Evolutionary conservation across 2,797 vertebrate genomes (phyloP), one percentile per base, ranked within the genome.

Genomic region (Hippoglossus hippoglossus): DNA sequence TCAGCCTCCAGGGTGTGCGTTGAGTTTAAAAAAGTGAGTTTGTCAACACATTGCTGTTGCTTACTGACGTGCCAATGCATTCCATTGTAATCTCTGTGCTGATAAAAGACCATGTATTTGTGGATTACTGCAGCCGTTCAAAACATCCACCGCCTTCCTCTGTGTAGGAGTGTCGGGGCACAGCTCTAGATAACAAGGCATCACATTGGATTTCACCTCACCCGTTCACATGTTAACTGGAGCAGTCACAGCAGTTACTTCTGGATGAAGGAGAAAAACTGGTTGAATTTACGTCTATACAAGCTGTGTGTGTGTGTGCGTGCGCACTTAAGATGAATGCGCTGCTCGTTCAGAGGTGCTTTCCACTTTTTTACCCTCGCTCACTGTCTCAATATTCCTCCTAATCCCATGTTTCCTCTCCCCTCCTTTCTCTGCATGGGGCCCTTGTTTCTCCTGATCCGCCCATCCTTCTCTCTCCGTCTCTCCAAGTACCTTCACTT

Each of bases 51-150:
- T 63, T 34, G 18, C 50, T 64, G 18, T 34, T 65, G 56, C 73
- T 75, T 55, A 21, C 71, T 44, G 70, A 72, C 77, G 68, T 68
- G 57, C 39, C 62, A 16, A 2, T 77, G 79, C 82, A 82, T 88
- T 86, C 78, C 82, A 46, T 55, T 79, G 70, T 85, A 79, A 88
- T 89, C 87, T 85, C 67, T 79, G 57, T 80, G 84, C 79, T 77
- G 77, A 91, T 91, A 87, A 87, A 71, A 81, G 75, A 67, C 73
- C 61, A 58, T 57, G 58, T 77, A 36, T 85, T 77, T 81, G 85
- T 86, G 85, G 81, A 85, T 90, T 85, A 89, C 63, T 49, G 71
- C 22, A 22, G 75, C 71, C 67, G 66, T 67, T 59, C 73, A 75
- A 87, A 89, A 79, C 80, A 76, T 74, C 74, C 82, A 53, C 5